Percentiles rank a stretch among this genome's conserved stretches.
Conservation (phyloP, 1,140 invertebrate genomes). For the Pseudomyrmex gracilis region DNA sequence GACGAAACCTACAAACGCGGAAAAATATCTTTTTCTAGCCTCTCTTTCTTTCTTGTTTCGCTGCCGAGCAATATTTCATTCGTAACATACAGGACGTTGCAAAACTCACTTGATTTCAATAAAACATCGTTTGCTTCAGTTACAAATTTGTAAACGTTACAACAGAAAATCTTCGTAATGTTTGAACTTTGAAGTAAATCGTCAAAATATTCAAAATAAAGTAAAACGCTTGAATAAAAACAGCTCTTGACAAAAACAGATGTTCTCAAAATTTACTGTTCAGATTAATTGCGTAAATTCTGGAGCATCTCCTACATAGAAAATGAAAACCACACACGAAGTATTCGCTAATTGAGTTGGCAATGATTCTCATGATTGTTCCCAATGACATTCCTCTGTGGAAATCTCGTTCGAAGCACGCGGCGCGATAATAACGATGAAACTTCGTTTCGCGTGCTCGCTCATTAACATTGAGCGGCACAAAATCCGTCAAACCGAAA, state of each 20-base stretch:
- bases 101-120: constrained; percentile 1
- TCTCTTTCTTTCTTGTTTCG: not conserved
- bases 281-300: constrained; percentile 29
- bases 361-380: constrained; percentile 29
- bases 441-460: constrained; percentile 16
- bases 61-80: constrained; percentile 64
- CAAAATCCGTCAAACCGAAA: not conserved
- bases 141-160: not conserved
- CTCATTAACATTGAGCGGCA: constrained; percentile 26
- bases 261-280: not conserved
- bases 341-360: constrained; percentile 49
- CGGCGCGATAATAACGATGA: constrained; percentile 30
- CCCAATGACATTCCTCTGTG: constrained; percentile 26
- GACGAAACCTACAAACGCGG: constrained; percentile 35
- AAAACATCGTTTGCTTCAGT: not conserved
- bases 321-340: constrained; percentile 25
- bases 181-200: not conserved
- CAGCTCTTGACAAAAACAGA: not conserved
- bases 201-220: too few relatives aligned
- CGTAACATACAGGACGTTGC: constrained; percentile 35
- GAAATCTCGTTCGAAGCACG: constrained; percentile 31
- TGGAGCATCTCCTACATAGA: not conserved
- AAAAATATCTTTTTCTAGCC: constrained; percentile 32
- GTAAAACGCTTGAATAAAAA: not conserved
- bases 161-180: not conserved